Evolutionary conservation across 2,888 invertebrate genomes (phyloP), one percentile per base, ranked within the genome.

Genomic region (Hydraecia micacea): DNA sequence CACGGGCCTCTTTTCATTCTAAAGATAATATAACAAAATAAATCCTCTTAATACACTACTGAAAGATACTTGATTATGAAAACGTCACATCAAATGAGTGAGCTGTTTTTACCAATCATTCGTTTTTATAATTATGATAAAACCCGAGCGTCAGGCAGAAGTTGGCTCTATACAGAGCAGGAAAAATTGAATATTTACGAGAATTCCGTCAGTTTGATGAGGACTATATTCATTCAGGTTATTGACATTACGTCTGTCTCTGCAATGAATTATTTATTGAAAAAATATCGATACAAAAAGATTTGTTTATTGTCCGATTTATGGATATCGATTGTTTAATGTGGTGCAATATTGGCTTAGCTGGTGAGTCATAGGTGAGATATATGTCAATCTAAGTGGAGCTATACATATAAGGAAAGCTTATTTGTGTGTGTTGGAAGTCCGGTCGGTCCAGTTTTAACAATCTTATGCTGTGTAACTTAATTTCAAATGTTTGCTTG

Each of bases 101-200:
- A 81, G 46, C 36, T 62, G 52, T 85, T 85, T 60, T 60, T 42
- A 82, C 46, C 68, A 69, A 67, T 70, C 80, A 83, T 83, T 75
- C 73, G 75, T 77, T 80, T 69, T 65, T 70, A 73, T 76, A 80
- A 78, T 84, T 82, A 86, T 86, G 74, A 89, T 84, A 77, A 83
- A 86, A 86, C 42, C 32, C 63, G 73, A 79, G 60, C 75, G 67
- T 49, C 68, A 70, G 77, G 63, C 70, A 73, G 60, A 83, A 80
- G 66, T 67, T 70, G 73, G 67, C 74, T 81, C 58, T 86, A 72
- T 81, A 80, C 68, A 80, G 80, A 75, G 74, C 79, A 58, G 75
- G 62, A 78, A 86, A 83, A 86, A 81, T 77, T 81, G 69, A 83
- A 88, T 88, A 89, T 88, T 88, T 78, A 88, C 88, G 84, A 84